Conservation (phyloP, 2,888 invertebrate genomes). For the Nysson spinosus region DNA sequence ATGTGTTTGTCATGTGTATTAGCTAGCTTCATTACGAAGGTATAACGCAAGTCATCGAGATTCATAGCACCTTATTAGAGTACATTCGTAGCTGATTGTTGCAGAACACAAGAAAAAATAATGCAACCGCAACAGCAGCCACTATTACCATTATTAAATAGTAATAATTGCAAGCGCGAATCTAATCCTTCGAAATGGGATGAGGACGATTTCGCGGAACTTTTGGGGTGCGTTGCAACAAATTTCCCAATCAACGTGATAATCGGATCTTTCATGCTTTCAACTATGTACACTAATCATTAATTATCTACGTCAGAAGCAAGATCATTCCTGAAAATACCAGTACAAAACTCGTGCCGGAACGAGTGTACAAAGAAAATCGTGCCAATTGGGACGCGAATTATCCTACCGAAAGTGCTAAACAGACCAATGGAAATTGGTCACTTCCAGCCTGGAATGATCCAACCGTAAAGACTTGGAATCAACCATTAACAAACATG, state of each 20-base stretch:
- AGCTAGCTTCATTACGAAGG: neutral
- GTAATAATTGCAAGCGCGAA: conserved; percentile 71
- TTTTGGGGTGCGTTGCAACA: conserved; percentile 82
- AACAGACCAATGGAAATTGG: conserved; percentile 71
- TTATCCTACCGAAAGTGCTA: conserved; percentile 70
- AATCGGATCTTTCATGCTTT: neutral
- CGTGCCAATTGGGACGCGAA: conserved; percentile 78
- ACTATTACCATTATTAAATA: conserved; percentile 74
- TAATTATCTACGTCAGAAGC: conserved; percentile 59
- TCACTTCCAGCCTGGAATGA: conserved; percentile 71
- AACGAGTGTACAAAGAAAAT: conserved; percentile 77
- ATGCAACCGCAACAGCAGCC: conserved; percentile 71
- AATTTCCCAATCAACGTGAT: conserved; percentile 17
- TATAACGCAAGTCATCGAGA: no score
- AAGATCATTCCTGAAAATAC: conserved; percentile 68
- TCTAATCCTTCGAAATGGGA: conserved; percentile 67
- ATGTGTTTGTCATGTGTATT: neutral
- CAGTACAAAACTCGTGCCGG: conserved; percentile 67
- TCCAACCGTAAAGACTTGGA: conserved; percentile 64
- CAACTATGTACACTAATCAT: conserved; percentile 20
- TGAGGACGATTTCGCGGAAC: conserved; percentile 84
- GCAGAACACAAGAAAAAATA: conserved; percentile 58
- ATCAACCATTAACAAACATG: conserved; percentile 65
- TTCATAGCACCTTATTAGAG: neutral
- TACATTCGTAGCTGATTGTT: conserved; percentile 11